Conservation (phyloP, 2,797 vertebrate species). For the Australoheros facetus region DNA sequence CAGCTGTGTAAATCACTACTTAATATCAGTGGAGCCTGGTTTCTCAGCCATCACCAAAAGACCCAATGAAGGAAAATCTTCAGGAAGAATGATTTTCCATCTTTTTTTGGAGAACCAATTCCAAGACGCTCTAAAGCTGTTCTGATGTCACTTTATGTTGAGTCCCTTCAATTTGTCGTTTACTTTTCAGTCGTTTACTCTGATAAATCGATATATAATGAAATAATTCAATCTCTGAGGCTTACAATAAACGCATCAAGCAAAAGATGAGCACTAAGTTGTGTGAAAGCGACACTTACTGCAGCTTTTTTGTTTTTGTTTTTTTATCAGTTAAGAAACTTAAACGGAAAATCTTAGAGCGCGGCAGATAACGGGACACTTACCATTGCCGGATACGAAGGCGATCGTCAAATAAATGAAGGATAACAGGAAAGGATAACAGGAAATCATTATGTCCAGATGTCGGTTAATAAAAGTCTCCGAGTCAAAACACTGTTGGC, state of each 20-base stretch:
- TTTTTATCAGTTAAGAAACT: no score
- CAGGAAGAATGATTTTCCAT: background rate
- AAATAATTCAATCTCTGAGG: background rate
- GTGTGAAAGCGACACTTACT: no score
- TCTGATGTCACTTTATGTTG: background rate
- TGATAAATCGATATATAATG: background rate
- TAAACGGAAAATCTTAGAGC: background rate
- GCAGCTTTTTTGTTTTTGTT: no score
- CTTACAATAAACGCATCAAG: background rate
- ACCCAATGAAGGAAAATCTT: background rate
- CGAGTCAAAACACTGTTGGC: no score
- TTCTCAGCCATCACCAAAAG: background rate
- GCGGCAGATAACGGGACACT: background rate
- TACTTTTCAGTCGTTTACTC: background rate
- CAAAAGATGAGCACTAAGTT: no score
- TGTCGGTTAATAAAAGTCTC: background rate
- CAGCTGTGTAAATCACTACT: background rate
- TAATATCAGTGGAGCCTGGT: background rate
- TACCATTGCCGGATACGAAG: fast-evolving
- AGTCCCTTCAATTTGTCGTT: background rate
- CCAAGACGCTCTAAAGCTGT: background rate
- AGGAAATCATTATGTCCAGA: background rate
- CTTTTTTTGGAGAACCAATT: background rate
- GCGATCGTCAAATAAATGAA: background rate
- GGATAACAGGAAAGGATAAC: background rate